phyloP scores from a whole-genome alignment of 2,113 vertebrate species.

The Oreotragus oreotragus region DNA sequence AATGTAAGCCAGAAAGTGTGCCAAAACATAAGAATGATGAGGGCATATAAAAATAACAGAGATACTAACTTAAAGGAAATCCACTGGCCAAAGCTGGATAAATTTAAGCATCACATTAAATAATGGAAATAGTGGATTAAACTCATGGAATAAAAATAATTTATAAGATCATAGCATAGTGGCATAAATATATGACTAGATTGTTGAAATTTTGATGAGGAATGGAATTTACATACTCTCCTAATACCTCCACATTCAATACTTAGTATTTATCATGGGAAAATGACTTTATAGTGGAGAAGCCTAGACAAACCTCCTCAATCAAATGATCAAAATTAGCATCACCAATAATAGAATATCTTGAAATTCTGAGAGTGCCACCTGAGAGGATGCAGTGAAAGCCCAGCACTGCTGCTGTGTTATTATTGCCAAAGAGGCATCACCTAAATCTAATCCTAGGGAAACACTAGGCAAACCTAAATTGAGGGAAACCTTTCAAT shows the following conservation, averaged over 20 bases:
- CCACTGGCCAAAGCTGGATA: not conserved
- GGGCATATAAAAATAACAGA: not conserved
- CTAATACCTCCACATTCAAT: not conserved
- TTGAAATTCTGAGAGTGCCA: not conserved
- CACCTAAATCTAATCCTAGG: not conserved
- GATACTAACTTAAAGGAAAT: not conserved
- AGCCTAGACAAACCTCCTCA: not conserved
- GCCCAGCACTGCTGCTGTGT: not conserved
- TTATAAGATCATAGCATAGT: not conserved
- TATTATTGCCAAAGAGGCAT: not conserved
- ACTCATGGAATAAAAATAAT: not conserved
- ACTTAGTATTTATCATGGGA: not conserved
- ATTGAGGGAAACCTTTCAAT: not conserved
- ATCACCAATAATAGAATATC: not conserved
- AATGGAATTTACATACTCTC: not conserved
- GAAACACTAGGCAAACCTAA: not conserved
- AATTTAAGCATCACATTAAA: not conserved
- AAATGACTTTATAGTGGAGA: not conserved
- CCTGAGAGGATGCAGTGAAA: not conserved
- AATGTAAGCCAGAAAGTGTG: not conserved
- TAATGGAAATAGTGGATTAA: not conserved
- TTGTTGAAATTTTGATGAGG: not conserved
- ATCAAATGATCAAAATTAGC: not conserved
- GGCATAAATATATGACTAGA: not conserved
- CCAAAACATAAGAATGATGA: not conserved